These are phyloP conservation scores for Branchinecta lindahli DNA, from an alignment of 1,140 invertebrate species.

Conservation along the genomic window DNA sequence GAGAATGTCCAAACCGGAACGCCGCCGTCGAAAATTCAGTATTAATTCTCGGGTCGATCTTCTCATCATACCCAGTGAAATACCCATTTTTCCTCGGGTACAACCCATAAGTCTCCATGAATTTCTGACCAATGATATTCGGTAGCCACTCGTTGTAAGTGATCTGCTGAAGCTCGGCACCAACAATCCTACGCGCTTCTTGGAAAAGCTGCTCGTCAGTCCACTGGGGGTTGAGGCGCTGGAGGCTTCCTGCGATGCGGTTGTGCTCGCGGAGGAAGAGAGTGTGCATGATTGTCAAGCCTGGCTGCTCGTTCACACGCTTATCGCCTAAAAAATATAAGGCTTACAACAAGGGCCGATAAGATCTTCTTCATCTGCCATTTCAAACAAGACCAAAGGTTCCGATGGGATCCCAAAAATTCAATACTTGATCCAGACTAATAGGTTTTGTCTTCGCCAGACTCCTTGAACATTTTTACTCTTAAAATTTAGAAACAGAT, in stretches of 20 bases:
- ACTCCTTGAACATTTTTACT: too few species aligned
- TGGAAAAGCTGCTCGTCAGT: slow-evolving; percentile 36
- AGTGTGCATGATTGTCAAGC: slow-evolving; percentile 33
- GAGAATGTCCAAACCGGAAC: slow-evolving; percentile 10
- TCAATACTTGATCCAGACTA: too few species aligned
- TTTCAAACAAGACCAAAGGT: too few species aligned
- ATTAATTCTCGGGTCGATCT: background rate
- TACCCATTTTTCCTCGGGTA: background rate
- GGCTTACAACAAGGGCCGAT: slow-evolving; percentile 5
- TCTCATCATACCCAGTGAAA: slow-evolving; percentile 6
- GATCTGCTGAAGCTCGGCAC: slow-evolving; percentile 36
- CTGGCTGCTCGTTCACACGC: slow-evolving; percentile 37
- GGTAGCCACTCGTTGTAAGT: slow-evolving; percentile 38
- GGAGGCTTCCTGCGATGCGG: slow-evolving; percentile 27
- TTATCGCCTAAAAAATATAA: slow-evolving; percentile 31
- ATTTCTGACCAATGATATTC: slow-evolving; percentile 46
- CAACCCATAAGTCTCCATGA: slow-evolving; percentile 12
- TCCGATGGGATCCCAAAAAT: too few species aligned
- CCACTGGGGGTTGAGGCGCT: slow-evolving; percentile 31
- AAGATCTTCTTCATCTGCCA: too few species aligned
- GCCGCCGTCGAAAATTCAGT: slow-evolving; percentile 22
- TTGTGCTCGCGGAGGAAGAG: slow-evolving; percentile 38
- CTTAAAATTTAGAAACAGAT: too few species aligned
- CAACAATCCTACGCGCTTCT: slow-evolving; percentile 37
- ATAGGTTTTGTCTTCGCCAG: too few species aligned